Evolutionary conservation across 1,140 invertebrate species (phyloP), one percentile per base, ranked within the genome.

Genomic region (Drosophila bipectinata): DNA sequence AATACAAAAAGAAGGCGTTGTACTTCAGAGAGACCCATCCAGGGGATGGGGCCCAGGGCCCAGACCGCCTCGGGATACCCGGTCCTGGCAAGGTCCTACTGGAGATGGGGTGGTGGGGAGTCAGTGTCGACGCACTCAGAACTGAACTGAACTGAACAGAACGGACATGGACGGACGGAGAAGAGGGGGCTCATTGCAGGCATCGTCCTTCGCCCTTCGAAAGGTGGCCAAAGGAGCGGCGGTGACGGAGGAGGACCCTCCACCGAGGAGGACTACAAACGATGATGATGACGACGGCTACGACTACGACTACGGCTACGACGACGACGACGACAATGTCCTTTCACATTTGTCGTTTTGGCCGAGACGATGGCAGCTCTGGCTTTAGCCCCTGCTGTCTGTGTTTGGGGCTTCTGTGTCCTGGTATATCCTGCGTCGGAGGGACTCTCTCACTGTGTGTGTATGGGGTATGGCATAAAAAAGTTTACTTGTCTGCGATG

Each of bases 291-390:
- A 59, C 37, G 66, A 72, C 26, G 68, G 63, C 51, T 37, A 59
- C 12, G 53, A 68, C 21, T 44, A 54, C 26, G 26, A 69, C 34
- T 10, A 58, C 12, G 53, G 58, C 21, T 47, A 66, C 28, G 26
- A 71, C 37, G 14, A 73, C 58, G 59, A 82, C 72, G 79, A 82
- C 79, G 80, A 84, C 79, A 87, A 87, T 87, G 83, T 87, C 83
- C 83, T 87, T 87, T 88, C 83, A 87, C 83, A 85, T 87, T 87
- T 87, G 82, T 87, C 83, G 83, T 82, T 88, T 79, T 68, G 68
- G 62, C 83, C 82, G 82, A 87, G 82, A 82, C 78, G 77, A 79
- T 83, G 64, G 61, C 56, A 69, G 52, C 81, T 76, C 69, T 61
- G 59, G 60, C 66, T 72, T 63, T 57, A 52, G 58, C 66, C 48